Conservation (phyloP, 2,797 vertebrate genomes). For the Phataginus tricuspis region DNA sequence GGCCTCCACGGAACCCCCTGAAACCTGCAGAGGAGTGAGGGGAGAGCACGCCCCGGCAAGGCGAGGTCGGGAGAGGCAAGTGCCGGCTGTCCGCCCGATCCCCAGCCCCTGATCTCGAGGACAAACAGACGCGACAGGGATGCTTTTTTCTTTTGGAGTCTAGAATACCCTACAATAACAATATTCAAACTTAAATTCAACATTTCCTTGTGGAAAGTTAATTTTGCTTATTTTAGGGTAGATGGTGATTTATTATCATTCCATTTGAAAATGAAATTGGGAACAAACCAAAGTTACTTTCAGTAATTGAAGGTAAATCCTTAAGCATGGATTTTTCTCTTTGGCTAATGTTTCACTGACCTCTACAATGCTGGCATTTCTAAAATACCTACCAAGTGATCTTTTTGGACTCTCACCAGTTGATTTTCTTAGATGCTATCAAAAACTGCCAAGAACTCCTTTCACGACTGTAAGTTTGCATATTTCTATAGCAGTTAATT, state of each 20-base stretch:
- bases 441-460: conserved; percentile 9
- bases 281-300: neutral
- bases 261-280: conserved; percentile 45
- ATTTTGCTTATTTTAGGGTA: conserved; percentile 41
- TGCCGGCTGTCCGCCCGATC: too few species aligned
- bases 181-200: conserved; percentile 46
- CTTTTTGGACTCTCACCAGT: neutral
- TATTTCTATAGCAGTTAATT: conserved; percentile 39
- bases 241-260: conserved; percentile 41
- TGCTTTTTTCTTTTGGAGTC: too few species aligned
- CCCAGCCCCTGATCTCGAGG: too few species aligned
- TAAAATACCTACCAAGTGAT: conserved; percentile 11
- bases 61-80: too few species aligned
- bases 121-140: too few species aligned
- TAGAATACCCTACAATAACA: too few species aligned
- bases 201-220: conserved; percentile 3
- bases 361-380: conserved; percentile 22
- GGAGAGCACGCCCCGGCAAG: too few species aligned
- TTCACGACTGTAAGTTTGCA: neutral
- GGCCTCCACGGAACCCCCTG: too few species aligned
- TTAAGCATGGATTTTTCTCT: neutral
- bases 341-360: conserved; percentile 46
- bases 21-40: too few species aligned
- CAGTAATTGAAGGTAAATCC: conserved; percentile 5
- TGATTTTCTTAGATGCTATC: neutral